Evolutionary conservation across 2,888 invertebrate genomes (phyloP), one percentile per base, ranked within the genome.

Genomic region (Pseudeuparius sepicola): DNA sequence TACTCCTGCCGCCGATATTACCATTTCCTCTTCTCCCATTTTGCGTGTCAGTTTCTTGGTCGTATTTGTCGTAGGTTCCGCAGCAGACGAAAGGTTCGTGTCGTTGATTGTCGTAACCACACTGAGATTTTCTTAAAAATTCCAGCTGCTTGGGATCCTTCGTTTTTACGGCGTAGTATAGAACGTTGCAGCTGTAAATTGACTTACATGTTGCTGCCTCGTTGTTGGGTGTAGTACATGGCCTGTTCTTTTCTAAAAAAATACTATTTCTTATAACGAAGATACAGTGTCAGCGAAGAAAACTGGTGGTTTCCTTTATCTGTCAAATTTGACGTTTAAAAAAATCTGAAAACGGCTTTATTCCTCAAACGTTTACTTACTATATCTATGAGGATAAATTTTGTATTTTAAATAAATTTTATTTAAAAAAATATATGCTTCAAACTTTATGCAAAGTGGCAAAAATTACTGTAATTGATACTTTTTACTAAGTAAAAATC

Each of bases 1-100:
- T 20, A 20, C n/a, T 20, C 6, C 6, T 11, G 25, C 11, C 3
- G 14, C n/a, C n/a, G 7, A n/a, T 20, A 7, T n/a, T 6, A 20
- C 20, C 20, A 20, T 20, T 20, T 20, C 20, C 20, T 20, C 7
- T 20, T 20, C 7, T 20, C 7, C 20, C 20, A n/a, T 20, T n/a
- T 20, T n/a, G 20, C 6, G 6, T 20, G 6, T 7, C 20, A n/a
- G 11, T 12, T 9, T 34, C 20, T 16, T 2, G 12, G 2, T 4
- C 9, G 12, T 33, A 54, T 28, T 44, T 48, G 11, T 34, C 38
- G 4, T 35, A 37, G n/a, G 44, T 41, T 13, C 63, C 63, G 39
- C 75, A 75, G 52, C 75, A 75, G 0, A 73, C 72, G 13, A 52
- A 59, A 0, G 72, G 72, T 1, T 10, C 31, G 2, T 27, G 31